Evolutionary conservation across 2,888 invertebrate species (phyloP), one percentile per base, ranked within the genome.

Genomic region (Scaptomyza tumidula): DNA sequence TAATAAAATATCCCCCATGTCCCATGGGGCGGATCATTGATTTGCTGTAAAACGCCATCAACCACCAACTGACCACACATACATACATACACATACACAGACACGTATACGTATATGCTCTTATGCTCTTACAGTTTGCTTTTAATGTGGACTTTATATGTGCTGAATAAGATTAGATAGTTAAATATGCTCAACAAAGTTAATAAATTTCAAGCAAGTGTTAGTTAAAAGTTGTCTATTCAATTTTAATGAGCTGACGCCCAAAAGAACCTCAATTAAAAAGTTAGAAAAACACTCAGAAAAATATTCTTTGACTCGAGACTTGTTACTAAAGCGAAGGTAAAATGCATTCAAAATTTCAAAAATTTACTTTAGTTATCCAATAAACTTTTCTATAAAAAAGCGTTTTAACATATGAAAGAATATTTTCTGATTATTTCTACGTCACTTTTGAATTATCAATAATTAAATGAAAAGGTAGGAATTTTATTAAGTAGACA

Each of bases 1-100:
- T 88, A 83, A 83, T 83, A 88, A 86, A 88, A 86, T 83, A 76
- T 53, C 10, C 10, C 10, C 41, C 68, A 69, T 71, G 58, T 60
- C 84, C 80, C 66, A 58, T 59, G 50, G 62, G 62, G 64, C 68
- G 73, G 52, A 53, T 76, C 84, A 83, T 88, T 83, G 82, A 88
- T 83, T 88, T 88, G 88, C 69, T 70, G 84, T 83, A 86, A 88
- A 88, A 60, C 35, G 65, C 52, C 67, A 57, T 59, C 65, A 31
- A 44, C 67, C 75, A 50, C 80, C 72, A 71, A 50, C 48, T 11
- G 31, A n/a, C 11, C 46, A 14, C 6, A 48, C 16, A 29, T 14
- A 24, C 46, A 14, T 13, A 16, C 31, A 9, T 3, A 48, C 7
- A 16, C 5, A 41, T 7, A 27, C 6, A 43, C 9, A 27, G 41